Conservation (phyloP, 2,888 invertebrate genomes). For the Tenthredo mesomela region DNA sequence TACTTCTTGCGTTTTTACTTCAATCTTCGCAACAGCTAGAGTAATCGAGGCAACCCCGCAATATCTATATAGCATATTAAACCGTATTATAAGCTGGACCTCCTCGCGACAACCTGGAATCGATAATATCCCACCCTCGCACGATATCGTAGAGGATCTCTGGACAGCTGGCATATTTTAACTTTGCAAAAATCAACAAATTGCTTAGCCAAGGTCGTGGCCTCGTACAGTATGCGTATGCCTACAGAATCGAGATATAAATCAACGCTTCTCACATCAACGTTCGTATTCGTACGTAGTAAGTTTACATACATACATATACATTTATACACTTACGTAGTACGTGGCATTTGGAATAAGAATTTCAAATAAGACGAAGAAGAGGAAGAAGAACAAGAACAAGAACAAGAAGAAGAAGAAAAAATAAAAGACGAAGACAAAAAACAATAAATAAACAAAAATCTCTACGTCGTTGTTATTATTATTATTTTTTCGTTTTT, state of each 20-base stretch:
- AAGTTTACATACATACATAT: not conserved
- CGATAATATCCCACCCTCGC: not conserved
- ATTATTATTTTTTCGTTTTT: not conserved
- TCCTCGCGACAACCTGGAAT: not conserved
- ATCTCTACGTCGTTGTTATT: not conserved
- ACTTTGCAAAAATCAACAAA: slow-evolving; percentile 34
- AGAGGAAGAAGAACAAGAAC: not conserved
- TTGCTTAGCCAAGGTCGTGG: slow-evolving; percentile 30
- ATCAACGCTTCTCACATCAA: not conserved
- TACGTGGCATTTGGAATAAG: not conserved
- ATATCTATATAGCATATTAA: not conserved
- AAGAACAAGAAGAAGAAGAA: not conserved
- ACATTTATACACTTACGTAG: not conserved
- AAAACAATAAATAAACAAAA: not conserved
- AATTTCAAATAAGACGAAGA: not conserved
- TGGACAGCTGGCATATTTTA: slow-evolving; percentile 35
- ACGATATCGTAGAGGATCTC: slow-evolving; percentile 6
- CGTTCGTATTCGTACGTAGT: slow-evolving; percentile 3
- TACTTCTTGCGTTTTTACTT: too few species aligned
- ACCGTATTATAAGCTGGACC: not conserved
- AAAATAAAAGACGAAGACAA: not conserved
- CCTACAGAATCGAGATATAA: slow-evolving; percentile 10
- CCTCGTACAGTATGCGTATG: not conserved
- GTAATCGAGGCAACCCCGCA: not conserved
- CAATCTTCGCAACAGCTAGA: too few species aligned